These are phyloP conservation scores for Coptodon rendalli DNA, from an alignment of 2,113 vertebrate species.

Conservation along the genomic window DNA sequence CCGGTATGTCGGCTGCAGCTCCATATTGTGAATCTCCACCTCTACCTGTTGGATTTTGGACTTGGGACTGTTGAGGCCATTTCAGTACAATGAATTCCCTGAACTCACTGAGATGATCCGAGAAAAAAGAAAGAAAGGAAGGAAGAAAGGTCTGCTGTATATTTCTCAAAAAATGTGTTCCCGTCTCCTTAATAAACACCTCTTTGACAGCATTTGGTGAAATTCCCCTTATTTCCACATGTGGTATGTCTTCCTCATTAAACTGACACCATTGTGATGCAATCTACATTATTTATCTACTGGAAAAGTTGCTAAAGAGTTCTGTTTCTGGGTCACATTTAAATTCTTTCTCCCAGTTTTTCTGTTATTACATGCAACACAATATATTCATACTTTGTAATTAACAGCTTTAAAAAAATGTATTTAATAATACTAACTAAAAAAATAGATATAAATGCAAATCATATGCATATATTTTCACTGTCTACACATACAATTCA, in stretches of 20 bases:
- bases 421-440: background rate
- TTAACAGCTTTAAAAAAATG: background rate
- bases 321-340: background rate
- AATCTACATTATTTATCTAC: background rate
- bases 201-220: background rate
- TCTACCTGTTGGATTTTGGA: background rate
- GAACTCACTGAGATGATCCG: background rate
- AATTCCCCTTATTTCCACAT: fast-evolving
- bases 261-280: background rate
- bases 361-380: background rate
- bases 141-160: background rate
- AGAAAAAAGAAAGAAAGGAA: background rate
- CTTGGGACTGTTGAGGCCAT: background rate
- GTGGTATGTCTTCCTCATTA: background rate
- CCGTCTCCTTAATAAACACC: background rate
- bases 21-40: background rate
- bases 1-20: background rate
- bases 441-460: background rate
- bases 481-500: background rate
- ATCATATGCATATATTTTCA: background rate
- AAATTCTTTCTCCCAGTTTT: background rate
- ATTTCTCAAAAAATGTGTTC: fast-evolving
- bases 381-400: background rate
- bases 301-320: background rate
- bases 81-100: background rate